These are phyloP conservation scores for Keiferia lycopersicella DNA, from an alignment of 2,888 invertebrate species.

Conservation along the genomic window DNA sequence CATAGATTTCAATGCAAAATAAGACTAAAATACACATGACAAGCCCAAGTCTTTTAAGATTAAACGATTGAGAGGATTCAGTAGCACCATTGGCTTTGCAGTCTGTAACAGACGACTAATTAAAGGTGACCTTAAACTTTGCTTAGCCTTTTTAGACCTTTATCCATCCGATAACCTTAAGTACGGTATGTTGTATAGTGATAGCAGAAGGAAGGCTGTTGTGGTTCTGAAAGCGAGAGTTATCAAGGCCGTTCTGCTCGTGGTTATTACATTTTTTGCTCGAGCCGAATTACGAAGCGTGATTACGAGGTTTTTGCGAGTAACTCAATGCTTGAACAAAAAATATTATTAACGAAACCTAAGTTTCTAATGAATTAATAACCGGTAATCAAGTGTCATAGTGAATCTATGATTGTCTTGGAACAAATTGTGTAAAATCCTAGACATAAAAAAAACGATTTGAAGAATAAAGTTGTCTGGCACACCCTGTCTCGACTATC, in stretches of 20 bases:
- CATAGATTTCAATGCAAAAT: background rate
- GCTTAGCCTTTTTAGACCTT: background rate
- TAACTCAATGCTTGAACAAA: background rate
- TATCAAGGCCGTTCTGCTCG: conserved; percentile 39
- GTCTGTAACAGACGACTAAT: background rate
- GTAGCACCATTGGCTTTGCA: background rate
- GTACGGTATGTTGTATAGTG: conserved; percentile 12
- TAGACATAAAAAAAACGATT: background rate
- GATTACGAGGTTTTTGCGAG: conserved; percentile 2
- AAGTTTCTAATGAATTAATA: background rate
- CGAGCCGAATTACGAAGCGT: conserved; percentile 18
- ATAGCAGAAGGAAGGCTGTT: conserved; percentile 37
- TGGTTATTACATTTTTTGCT: conserved; percentile 22
- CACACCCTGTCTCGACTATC: conserved; percentile 14
- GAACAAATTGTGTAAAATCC: background rate
- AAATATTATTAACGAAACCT: background rate
- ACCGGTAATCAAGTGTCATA: background rate
- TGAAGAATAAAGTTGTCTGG: background rate
- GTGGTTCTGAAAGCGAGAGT: conserved; percentile 44
- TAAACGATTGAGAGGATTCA: background rate
- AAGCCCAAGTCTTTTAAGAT: too few relatives aligned
- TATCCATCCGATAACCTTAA: conserved; percentile 15
- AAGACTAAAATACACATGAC: too few relatives aligned
- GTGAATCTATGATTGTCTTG: background rate
- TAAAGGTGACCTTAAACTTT: background rate